These are phyloP conservation scores for Cyanoramphus novaezelandiae DNA, from an alignment of 2,113 vertebrate genomes.

Conservation along the genomic window DNA sequence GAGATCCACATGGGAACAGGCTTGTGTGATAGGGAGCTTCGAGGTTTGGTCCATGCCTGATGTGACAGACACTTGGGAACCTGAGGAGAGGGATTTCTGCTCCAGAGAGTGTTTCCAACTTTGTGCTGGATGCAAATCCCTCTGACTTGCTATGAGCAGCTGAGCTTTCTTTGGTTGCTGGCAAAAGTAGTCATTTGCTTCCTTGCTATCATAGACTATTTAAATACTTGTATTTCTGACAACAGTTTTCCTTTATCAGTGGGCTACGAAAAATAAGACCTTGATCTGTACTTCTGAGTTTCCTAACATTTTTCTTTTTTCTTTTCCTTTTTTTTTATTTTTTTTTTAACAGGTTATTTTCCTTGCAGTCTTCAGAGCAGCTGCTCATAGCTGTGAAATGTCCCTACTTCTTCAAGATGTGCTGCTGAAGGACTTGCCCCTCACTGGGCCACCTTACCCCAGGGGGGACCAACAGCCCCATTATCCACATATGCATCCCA, in stretches of 20 bases:
- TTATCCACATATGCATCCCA: fast-evolving
- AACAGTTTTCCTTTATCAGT: slow-evolving; percentile 24
- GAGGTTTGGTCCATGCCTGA: slow-evolving; percentile 1
- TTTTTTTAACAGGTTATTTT: neutral
- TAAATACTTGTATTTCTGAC: slow-evolving; percentile 59
- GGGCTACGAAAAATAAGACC: slow-evolving; percentile 34
- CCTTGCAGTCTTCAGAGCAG: neutral
- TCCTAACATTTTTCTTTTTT: neutral
- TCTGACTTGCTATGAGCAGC: slow-evolving; percentile 24
- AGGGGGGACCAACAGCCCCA: fast-evolving
- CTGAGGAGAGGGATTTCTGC: slow-evolving; percentile 38
- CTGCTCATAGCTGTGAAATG: neutral
- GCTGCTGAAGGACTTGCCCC: neutral
- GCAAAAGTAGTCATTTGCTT: slow-evolving; percentile 31
- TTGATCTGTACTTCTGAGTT: neutral
- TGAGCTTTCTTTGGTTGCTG: slow-evolving; percentile 31
- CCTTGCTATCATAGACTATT: neutral
- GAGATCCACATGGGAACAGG: neutral
- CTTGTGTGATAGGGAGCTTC: neutral
- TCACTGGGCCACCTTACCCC: neutral
- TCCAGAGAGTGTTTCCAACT: slow-evolving; percentile 36
- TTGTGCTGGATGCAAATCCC: slow-evolving; percentile 11
- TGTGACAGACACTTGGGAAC: neutral
- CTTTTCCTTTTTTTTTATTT: neutral
- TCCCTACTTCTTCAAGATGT: neutral